Conservation (phyloP, 2,113 vertebrate genomes). For the Salvator merianae region DNA sequence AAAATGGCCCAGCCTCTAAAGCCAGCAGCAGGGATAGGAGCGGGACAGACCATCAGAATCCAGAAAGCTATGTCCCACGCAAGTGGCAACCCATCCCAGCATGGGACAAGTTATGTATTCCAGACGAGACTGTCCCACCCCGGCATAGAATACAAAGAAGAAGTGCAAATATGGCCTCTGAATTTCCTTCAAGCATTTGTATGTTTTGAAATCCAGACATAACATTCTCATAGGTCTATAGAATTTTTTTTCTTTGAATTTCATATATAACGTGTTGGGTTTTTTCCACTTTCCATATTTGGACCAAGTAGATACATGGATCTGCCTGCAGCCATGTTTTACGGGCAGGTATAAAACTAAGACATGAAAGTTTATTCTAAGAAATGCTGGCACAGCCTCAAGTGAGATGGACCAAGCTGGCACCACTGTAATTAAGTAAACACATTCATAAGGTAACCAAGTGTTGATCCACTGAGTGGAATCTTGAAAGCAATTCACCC, state of each 20-base stretch:
- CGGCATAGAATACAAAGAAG: no score
- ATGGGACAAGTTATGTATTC: no score
- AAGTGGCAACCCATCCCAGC: no score
- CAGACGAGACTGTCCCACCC: no score
- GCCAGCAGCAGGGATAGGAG: no score
- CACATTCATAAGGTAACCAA: constrained; percentile 39
- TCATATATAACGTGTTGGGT: neutral
- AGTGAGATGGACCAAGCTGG: constrained; percentile 59
- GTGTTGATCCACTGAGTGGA: constrained; percentile 10
- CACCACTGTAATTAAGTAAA: constrained; percentile 61
- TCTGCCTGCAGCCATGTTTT: constrained; percentile 60
- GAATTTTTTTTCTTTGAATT: neutral
- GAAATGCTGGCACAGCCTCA: constrained; percentile 58
- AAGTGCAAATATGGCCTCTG: neutral
- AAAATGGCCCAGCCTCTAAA: no score
- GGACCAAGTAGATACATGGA: constrained; percentile 24
- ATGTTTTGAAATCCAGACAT: neutral
- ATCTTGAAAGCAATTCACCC: constrained; percentile 11
- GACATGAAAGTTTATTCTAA: constrained; percentile 63
- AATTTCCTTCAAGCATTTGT: neutral
- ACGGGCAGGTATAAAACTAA: constrained; percentile 64
- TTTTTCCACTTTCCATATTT: neutral
- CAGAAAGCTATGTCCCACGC: no score
- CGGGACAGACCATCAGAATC: no score
- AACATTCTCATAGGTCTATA: neutral